Evolutionary conservation across 2,888 invertebrate genomes (phyloP).

Genomic region (Phalangium opilio): DNA sequence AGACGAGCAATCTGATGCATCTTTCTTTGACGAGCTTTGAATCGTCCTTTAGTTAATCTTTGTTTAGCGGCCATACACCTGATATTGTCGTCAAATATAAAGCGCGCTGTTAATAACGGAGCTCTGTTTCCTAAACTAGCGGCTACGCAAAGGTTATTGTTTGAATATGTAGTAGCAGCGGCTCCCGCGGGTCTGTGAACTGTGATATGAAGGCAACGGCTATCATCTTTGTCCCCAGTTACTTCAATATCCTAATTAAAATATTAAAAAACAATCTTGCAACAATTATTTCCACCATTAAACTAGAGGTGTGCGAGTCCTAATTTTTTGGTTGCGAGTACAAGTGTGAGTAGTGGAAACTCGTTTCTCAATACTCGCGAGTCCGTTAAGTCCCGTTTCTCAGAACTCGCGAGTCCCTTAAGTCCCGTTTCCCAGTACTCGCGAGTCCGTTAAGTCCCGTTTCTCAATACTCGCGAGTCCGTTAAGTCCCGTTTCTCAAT

Average conservation of each 20-base stretch:
- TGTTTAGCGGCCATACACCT: constrained; percentile 98
- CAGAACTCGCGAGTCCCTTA: too few relatives aligned
- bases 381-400: too few relatives aligned
- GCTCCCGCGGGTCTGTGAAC: constrained; percentile 48
- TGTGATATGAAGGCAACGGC: constrained; percentile 81
- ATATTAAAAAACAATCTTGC: background rate
- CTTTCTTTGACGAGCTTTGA: constrained; percentile 89
- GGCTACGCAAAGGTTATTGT: constrained; percentile 32
- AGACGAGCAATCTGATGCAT: constrained; percentile 88
- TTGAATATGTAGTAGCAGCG: constrained; percentile 33
- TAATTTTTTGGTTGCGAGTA: too few relatives aligned
- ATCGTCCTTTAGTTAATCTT: constrained; percentile 52
- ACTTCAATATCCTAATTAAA: constrained; percentile 69
- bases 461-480: too few relatives aligned
- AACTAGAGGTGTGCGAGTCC: too few relatives aligned
- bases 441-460: too few relatives aligned
- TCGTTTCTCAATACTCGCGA: too few relatives aligned
- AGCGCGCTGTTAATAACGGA: constrained; percentile 72
- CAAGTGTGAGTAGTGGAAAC: too few relatives aligned
- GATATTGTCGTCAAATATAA: constrained; percentile 97
- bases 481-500: too few relatives aligned
- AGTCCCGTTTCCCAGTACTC: too few relatives aligned
- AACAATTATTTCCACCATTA: too few relatives aligned
- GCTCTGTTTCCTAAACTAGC: constrained; percentile 29
- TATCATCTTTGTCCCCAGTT: constrained; percentile 89